These are phyloP conservation scores for Pluvialis apricaria DNA, from an alignment of 2,113 vertebrate species.

Conservation along the genomic window DNA sequence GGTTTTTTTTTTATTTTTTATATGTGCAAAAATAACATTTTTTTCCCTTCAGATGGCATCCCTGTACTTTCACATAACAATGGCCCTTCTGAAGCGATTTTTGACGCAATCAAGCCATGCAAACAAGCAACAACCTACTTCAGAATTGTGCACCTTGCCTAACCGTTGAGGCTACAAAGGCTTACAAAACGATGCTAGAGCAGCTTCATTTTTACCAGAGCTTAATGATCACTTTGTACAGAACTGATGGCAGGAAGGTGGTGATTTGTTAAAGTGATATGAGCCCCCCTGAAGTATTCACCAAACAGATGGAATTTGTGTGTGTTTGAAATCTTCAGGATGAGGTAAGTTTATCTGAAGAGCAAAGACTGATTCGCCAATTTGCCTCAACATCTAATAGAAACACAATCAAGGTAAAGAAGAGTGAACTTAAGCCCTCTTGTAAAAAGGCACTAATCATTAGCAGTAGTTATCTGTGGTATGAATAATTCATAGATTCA, in stretches of 20 bases:
- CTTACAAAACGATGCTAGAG: background rate
- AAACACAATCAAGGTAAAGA: background rate
- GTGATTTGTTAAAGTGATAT: background rate
- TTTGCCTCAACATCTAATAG: background rate
- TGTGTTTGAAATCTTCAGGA: background rate
- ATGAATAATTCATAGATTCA: background rate
- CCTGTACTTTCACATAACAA: background rate
- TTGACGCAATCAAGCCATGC: background rate
- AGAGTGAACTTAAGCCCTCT: background rate
- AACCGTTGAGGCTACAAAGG: background rate
- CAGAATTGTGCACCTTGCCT: background rate
- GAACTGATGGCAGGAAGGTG: background rate
- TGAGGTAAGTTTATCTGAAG: background rate
- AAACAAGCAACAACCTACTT: background rate
- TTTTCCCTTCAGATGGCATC: background rate
- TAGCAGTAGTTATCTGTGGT: background rate
- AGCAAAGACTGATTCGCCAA: background rate
- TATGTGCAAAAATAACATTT: background rate
- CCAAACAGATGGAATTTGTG: background rate
- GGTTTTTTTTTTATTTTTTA: background rate
- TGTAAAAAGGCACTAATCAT: background rate
- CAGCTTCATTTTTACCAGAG: background rate
- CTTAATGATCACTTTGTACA: background rate
- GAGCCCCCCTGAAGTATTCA: background rate
- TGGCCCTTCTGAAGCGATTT: background rate